These are phyloP conservation scores for Parnassius glacialis DNA, from an alignment of 2,888 invertebrate genomes.

Conservation along the genomic window DNA sequence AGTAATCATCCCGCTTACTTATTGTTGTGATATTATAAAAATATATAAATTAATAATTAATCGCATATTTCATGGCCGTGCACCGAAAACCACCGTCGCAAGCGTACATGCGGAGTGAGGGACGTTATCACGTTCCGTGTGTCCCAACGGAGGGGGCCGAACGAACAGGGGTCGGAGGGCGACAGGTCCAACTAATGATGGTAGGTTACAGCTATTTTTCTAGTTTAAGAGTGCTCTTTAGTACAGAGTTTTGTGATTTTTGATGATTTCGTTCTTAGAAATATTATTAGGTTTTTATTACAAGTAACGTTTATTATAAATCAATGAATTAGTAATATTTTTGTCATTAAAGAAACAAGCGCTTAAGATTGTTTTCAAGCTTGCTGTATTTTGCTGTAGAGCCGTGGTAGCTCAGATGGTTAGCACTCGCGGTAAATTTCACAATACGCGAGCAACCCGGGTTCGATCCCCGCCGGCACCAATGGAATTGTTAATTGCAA, in stretches of 20 bases:
- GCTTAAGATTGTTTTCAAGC: too few relatives aligned
- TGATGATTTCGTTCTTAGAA: conserved; percentile 9
- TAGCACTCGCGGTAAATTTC: too few relatives aligned
- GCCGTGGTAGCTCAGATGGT: too few relatives aligned
- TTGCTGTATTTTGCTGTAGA: too few relatives aligned
- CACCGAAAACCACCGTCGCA: conserved; percentile 33
- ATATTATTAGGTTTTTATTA: conserved; percentile 3
- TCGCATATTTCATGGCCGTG: conserved; percentile 31
- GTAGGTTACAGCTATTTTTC: conserved; percentile 46
- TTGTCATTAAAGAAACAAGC: too few relatives aligned
- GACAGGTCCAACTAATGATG: conserved; percentile 51
- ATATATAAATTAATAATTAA: background rate
- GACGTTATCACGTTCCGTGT: conserved; percentile 51
- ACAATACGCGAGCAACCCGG: too few relatives aligned
- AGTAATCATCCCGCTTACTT: too few relatives aligned
- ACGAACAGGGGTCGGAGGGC: conserved; percentile 43
- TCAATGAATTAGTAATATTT: too few relatives aligned
- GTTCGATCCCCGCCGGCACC: too few relatives aligned
- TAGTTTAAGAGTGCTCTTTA: conserved; percentile 26
- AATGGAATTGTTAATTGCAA: too few relatives aligned
- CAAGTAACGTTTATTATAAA: background rate
- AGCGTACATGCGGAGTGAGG: conserved; percentile 38
- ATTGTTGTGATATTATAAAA: too few relatives aligned
- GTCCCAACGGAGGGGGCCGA: conserved; percentile 42
- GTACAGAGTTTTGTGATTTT: conserved; percentile 8